phyloP scores from a whole-genome alignment of 2,113 vertebrate species.

The Datnioides undecimradiatus region DNA sequence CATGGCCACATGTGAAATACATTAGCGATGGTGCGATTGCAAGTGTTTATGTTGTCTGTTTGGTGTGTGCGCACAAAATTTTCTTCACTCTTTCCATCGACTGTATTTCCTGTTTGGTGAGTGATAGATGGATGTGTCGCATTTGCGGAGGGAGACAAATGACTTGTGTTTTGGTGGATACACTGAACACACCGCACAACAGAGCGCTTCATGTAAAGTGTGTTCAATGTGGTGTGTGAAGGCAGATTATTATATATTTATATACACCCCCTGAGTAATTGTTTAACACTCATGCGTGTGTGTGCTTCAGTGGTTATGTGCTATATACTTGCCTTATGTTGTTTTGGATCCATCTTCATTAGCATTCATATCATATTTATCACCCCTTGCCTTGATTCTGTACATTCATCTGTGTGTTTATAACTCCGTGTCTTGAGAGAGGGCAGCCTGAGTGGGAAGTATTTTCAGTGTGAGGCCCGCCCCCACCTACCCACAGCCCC shows the following conservation, averaged over 20 bases:
- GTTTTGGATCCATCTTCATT: constrained; percentile 2
- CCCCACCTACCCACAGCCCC: constrained; percentile 39
- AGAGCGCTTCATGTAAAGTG: constrained; percentile 16
- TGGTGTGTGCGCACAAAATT: constrained; percentile 8
- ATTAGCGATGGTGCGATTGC: constrained; percentile 32
- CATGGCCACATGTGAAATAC: constrained; percentile 42
- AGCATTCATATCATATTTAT: constrained; percentile 37
- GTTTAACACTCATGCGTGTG: neutral
- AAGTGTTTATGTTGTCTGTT: constrained; percentile 37
- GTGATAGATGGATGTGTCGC: constrained; percentile 31
- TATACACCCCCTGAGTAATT: neutral
- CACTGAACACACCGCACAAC: constrained; percentile 4
- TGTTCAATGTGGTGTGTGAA: neutral
- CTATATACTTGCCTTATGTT: neutral
- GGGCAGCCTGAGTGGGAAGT: constrained; percentile 55
- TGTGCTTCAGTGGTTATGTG: neutral
- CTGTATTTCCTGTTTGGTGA: constrained; percentile 60
- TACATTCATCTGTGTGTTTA: neutral
- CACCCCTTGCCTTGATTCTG: neutral
- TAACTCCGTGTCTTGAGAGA: constrained; percentile 3
- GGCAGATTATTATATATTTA: neutral
- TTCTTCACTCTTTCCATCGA: neutral
- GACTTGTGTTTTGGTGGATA: constrained; percentile 17
- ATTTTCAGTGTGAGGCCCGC: constrained; percentile 50
- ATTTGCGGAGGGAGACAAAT: constrained; percentile 43